Conservation (phyloP, 2,797 vertebrate species). For the Protonibea diacanthus region DNA sequence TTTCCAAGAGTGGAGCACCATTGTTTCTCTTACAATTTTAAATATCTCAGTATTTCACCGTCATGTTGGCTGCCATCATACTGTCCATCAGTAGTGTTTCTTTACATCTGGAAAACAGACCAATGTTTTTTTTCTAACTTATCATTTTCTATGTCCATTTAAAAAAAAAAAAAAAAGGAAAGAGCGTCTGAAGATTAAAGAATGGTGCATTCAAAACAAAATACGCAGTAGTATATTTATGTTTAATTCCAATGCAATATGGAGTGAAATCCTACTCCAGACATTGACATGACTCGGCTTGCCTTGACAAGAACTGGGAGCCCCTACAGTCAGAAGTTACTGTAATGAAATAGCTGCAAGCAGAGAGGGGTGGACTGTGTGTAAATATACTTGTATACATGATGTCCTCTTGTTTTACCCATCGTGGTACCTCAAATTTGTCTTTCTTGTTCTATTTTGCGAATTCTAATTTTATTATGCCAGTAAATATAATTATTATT, state of each 20-base stretch:
- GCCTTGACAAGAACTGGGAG: slow-evolving; percentile 82
- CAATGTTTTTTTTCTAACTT: slow-evolving; percentile 78
- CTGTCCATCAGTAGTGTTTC: slow-evolving; percentile 85
- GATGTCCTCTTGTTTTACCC: slow-evolving; percentile 88
- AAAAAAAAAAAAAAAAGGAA: slow-evolving; percentile 49
- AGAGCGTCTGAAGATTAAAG: slow-evolving; percentile 62
- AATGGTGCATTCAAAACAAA: slow-evolving; percentile 78
- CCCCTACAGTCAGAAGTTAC: slow-evolving; percentile 86
- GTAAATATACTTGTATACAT: slow-evolving; percentile 94
- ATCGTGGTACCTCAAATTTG: slow-evolving; percentile 93
- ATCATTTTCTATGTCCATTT: slow-evolving; percentile 81
- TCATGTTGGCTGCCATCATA: slow-evolving; percentile 90
- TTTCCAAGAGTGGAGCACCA: slow-evolving; percentile 81
- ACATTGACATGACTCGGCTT: slow-evolving; percentile 76
- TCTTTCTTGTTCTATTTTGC: slow-evolving; percentile 89
- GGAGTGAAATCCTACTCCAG: slow-evolving; percentile 76
- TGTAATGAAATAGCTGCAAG: slow-evolving; percentile 88
- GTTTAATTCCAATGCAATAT: slow-evolving; percentile 84
- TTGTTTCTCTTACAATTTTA: slow-evolving; percentile 88
- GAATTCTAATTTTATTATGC: slow-evolving; percentile 86
- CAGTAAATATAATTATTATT: slow-evolving; percentile 88
- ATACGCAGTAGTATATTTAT: slow-evolving; percentile 83
- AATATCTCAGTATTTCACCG: slow-evolving; percentile 93
- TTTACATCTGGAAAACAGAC: slow-evolving; percentile 89
- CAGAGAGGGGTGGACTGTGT: slow-evolving; percentile 88